Evolutionary conservation across 2,888 invertebrate species (phyloP), one percentile per base, ranked within the genome.

Genomic region (Leucophenga montana): DNA sequence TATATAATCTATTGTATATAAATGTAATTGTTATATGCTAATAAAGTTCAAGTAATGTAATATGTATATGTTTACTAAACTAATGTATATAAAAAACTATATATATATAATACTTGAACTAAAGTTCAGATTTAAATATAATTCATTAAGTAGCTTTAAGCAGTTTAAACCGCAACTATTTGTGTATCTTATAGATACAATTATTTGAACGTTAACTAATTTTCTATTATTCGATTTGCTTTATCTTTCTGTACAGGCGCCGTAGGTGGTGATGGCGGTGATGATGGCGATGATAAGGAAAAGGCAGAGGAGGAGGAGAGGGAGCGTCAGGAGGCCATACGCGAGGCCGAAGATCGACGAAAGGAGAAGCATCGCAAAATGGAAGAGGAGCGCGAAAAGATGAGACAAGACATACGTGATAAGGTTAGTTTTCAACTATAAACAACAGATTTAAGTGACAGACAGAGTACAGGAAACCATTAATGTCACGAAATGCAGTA

Each of bases 311-410:
- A 98, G 91, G 96, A 96, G 87, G 98, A 98, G 92, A 94, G 98
- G 88, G 99, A 99, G 89, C 94, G 99, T 87, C 94, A 96, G 90
- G 99, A 99, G 90, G 99, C 98, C 86, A 96, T 99, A 90, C 92
- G 95, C 83, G 99, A 99, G 90, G 98, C 98, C 71, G 99, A 99
- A 90, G 98, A 99, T 83, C 92, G 98, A 86, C 93, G 99, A 90
- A 98, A 98, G 93, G 99, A 99, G 91, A 99, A 99, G 90, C 99
- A 99, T 90, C 94, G 98, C 88, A 98, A 98, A 91, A 98, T 99
- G 98, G 99, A 99, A 90, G 97, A 97, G 88, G 99, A 99, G 90
- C 91, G 99, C 80, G 99, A 99, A 91, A 97, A 96, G 91, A 98
- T 99, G 97, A 93, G 99, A 88, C 98, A 98, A 91, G 97, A 97